Percentiles rank a stretch among this genome's conserved stretches.
These are phyloP conservation scores for Pelochelys cantorii DNA, from an alignment of 2,797 vertebrate genomes.

Conservation along the genomic window DNA sequence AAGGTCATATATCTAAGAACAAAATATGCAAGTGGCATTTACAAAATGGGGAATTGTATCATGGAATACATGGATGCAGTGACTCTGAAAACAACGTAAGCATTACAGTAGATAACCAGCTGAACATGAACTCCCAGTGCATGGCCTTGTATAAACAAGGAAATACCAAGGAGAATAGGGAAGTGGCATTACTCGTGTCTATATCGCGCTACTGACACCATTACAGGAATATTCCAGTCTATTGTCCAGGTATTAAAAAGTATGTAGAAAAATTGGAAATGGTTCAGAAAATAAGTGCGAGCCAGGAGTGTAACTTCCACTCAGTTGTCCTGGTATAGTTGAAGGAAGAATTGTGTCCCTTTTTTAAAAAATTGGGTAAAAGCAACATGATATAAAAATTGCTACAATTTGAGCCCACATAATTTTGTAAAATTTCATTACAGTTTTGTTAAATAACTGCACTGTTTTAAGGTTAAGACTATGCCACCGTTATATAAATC, in stretches of 20 bases:
- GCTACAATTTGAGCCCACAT: neutral
- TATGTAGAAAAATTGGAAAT: neutral
- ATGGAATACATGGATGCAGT: neutral
- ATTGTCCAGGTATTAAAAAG: neutral
- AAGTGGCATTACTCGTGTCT: neutral
- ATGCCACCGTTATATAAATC: neutral
- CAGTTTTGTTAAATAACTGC: neutral
- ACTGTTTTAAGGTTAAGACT: neutral
- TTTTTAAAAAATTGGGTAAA: neutral
- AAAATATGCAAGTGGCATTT: neutral
- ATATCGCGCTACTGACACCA: neutral
- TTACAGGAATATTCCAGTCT: neutral
- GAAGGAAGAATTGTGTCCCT: neutral
- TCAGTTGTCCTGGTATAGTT: neutral
- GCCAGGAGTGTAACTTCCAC: neutral
- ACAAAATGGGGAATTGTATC: neutral
- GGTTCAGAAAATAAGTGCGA: neutral
- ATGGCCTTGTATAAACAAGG: neutral
- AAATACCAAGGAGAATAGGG: neutral
- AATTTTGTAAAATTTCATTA: neutral
- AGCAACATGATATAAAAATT: neutral
- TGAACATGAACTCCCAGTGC: constrained; percentile 11
- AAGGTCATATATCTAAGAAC: neutral
- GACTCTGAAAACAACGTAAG: neutral
- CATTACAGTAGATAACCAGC: neutral